phyloP scores from a whole-genome alignment of 2,113 vertebrate genomes.

The Naja naja region DNA sequence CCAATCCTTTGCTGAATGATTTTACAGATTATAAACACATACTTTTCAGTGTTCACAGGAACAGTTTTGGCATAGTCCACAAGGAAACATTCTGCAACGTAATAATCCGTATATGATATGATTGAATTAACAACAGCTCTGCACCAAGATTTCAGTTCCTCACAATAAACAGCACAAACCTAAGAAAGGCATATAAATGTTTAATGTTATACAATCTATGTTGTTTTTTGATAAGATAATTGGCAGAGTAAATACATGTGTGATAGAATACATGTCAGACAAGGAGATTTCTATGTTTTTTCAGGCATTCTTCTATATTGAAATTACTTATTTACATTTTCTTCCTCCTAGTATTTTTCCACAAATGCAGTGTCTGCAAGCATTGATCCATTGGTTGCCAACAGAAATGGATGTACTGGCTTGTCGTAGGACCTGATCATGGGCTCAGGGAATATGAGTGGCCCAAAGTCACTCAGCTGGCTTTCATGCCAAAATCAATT shows the following conservation, averaged over 20 bases:
- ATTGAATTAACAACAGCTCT: constrained; percentile 68
- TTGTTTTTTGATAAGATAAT: neutral
- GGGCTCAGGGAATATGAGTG: neutral
- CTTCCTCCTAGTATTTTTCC: neutral
- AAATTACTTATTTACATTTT: neutral
- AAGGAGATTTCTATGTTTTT: neutral
- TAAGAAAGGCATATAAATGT: constrained; percentile 18
- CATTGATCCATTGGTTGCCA: neutral
- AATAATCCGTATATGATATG: constrained; percentile 44
- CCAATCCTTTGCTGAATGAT: neutral
- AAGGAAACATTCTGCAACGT: constrained; percentile 69
- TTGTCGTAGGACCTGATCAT: neutral
- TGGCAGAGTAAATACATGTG: neutral
- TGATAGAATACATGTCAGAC: neutral
- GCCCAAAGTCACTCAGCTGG: neutral
- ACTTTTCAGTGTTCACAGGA: constrained; percentile 67
- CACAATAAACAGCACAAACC: constrained; percentile 72
- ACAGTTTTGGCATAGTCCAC: constrained; percentile 72
- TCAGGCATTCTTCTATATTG: neutral
- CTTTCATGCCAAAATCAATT: neutral
- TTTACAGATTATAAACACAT: constrained; percentile 23
- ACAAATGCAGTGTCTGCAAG: neutral
- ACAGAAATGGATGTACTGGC: neutral
- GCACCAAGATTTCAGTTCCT: constrained; percentile 73
- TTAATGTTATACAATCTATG: fast-evolving